Evolutionary conservation across 2,888 invertebrate genomes (phyloP).

Genomic region (Pecten maximus): DNA sequence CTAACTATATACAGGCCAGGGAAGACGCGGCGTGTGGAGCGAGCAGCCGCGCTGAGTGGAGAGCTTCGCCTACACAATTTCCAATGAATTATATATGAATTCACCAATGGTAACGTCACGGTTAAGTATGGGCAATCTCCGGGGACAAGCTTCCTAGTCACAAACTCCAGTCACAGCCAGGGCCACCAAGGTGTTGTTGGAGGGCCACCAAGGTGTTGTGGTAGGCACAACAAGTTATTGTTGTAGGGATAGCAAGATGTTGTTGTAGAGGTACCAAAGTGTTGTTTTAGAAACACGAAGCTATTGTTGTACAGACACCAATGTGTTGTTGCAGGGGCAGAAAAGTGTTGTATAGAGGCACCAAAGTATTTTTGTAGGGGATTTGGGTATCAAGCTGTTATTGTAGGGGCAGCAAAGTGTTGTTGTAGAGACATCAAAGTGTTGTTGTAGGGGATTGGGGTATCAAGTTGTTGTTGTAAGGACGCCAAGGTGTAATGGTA

Average conservation of each 20-base stretch:
- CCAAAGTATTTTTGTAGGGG: background rate
- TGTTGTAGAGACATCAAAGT: background rate
- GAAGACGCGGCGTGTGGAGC: conserved; percentile 24
- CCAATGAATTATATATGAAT: conserved; percentile 35
- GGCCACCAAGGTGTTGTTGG: background rate
- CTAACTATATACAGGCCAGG: conserved; percentile 24
- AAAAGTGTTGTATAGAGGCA: background rate
- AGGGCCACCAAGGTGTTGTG: background rate
- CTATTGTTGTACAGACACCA: background rate
- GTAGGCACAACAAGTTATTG: background rate
- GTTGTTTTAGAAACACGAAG: background rate
- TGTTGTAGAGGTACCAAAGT: background rate
- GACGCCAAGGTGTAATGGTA: background rate
- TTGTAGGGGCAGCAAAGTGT: background rate
- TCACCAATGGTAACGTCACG: conserved; percentile 24
- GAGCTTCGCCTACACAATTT: conserved; percentile 25
- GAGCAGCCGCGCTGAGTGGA: background rate
- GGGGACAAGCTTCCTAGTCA: conserved; percentile 11
- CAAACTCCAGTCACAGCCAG: background rate
- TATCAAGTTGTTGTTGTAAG: background rate
- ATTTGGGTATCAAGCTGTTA: background rate
- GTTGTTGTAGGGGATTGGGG: background rate
- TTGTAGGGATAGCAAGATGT: background rate
- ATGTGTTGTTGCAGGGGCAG: background rate
- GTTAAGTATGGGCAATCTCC: conserved; percentile 32